Conservation (phyloP, 2,888 invertebrate genomes). For the Cantharis lateralis region DNA sequence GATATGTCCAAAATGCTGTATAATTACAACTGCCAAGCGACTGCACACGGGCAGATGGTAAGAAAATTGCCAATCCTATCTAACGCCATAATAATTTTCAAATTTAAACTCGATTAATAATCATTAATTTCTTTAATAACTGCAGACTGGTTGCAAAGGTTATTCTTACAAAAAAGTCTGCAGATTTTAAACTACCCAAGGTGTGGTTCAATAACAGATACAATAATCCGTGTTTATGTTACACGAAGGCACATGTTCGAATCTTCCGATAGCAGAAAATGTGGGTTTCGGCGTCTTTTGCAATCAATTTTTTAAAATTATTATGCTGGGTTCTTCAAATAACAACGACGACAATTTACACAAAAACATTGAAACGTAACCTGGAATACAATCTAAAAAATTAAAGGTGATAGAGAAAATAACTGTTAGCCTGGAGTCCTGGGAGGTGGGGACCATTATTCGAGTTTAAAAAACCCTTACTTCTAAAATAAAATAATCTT, state of each 20-base stretch:
- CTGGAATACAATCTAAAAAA: too few species aligned
- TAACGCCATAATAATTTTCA: background rate
- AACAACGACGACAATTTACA: too few species aligned
- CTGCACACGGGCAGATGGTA: background rate
- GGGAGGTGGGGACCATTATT: too few species aligned
- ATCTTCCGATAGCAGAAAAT: background rate
- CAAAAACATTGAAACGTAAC: too few species aligned
- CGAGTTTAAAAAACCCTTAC: too few species aligned
- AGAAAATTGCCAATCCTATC: background rate
- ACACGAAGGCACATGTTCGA: background rate
- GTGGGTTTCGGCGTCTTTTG: too few species aligned
- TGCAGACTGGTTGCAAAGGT: background rate
- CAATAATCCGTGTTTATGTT: background rate
- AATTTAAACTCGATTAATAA: background rate
- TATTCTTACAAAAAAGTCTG: background rate
- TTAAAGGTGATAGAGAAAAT: too few species aligned
- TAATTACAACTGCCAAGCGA: background rate
- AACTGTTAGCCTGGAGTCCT: too few species aligned
- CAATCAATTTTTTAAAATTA: too few species aligned
- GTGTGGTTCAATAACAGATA: background rate
- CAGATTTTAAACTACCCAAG: background rate
- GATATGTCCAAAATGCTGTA: background rate
- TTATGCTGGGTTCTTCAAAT: too few species aligned
- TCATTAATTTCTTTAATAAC: background rate
- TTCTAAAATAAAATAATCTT: too few species aligned